Conservation (phyloP, 2,888 invertebrate genomes). For the Tubulanus polymorphus region DNA sequence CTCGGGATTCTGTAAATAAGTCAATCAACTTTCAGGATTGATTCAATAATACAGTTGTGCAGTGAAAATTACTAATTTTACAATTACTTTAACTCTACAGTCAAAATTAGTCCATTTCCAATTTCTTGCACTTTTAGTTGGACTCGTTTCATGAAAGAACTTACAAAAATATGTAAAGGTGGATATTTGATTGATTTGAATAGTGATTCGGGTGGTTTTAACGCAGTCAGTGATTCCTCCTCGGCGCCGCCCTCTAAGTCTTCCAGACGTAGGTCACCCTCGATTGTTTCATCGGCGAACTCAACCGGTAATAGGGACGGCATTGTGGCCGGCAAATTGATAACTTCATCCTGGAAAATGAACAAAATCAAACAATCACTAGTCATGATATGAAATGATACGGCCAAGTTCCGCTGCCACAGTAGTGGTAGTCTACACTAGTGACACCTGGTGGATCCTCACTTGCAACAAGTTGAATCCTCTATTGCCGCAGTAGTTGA, state of each 20-base stretch:
- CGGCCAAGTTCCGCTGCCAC: too few relatives aligned
- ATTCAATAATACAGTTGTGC: too few relatives aligned
- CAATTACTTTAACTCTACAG: too few relatives aligned
- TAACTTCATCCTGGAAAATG: slow-evolving; percentile 38
- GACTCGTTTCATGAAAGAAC: too few relatives aligned
- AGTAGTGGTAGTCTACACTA: too few relatives aligned
- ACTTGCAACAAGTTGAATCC: too few relatives aligned
- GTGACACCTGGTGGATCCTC: too few relatives aligned
- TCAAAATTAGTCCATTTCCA: too few relatives aligned
- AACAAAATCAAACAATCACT: background rate
- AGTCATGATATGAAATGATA: background rate
- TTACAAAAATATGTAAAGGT: slow-evolving; percentile 51
- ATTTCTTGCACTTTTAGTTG: too few relatives aligned
- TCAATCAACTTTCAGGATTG: too few relatives aligned
- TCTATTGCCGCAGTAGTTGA: too few relatives aligned
- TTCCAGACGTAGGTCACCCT: slow-evolving; percentile 16
- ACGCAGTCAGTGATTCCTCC: slow-evolving; percentile 15
- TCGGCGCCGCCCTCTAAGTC: slow-evolving; percentile 27
- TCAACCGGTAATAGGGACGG: slow-evolving; percentile 13
- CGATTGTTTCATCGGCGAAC: slow-evolving; percentile 13
- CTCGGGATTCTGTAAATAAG: slow-evolving; percentile 46
- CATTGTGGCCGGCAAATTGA: slow-evolving; percentile 26
- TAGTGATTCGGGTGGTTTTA: slow-evolving; percentile 22
- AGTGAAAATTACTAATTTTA: too few relatives aligned
- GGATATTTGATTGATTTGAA: slow-evolving; percentile 49